Evolutionary conservation across 2,888 invertebrate genomes (phyloP).

Genomic region (Eristalinus aeneus): DNA sequence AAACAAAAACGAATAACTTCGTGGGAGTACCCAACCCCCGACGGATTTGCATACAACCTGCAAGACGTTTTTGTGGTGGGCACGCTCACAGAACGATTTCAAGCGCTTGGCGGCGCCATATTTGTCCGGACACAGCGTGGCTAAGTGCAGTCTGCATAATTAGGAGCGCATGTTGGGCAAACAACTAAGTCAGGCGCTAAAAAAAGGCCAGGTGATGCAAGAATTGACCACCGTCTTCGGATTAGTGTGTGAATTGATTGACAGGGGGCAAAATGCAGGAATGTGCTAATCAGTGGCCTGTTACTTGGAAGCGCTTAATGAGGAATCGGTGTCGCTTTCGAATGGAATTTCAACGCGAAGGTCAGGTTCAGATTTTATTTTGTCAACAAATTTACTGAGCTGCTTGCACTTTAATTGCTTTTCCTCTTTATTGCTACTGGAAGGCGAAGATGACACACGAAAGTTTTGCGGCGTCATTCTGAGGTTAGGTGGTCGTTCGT

Average conservation of each 20-base stretch:
- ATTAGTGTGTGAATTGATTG: no score
- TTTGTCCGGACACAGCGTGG: not conserved
- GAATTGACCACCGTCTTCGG: not conserved
- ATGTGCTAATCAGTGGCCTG: not conserved
- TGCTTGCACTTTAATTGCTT: not conserved
- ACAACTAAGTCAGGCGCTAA: not conserved
- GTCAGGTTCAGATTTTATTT: not conserved
- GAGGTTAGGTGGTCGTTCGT: not conserved
- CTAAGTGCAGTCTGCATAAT: not conserved
- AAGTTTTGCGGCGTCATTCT: not conserved
- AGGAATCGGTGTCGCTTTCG: not conserved
- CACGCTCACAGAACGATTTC: not conserved
- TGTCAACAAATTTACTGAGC: not conserved
- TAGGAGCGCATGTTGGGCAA: not conserved
- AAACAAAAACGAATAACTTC: no score
- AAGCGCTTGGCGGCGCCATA: not conserved
- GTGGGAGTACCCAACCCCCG: not conserved
- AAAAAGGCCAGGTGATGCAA: not conserved
- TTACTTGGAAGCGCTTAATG: not conserved
- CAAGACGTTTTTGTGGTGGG: not conserved
- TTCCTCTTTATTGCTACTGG: not conserved
- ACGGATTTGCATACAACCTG: not conserved
- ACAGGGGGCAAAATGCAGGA: not conserved
- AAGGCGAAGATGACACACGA: not conserved
- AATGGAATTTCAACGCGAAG: not conserved